A percentile compares a stretch with the other conserved stretches of the same genome.
These are phyloP conservation scores for Pseudochirops cupreus DNA, from an alignment of 2,797 vertebrate genomes.

Conservation along the genomic window DNA sequence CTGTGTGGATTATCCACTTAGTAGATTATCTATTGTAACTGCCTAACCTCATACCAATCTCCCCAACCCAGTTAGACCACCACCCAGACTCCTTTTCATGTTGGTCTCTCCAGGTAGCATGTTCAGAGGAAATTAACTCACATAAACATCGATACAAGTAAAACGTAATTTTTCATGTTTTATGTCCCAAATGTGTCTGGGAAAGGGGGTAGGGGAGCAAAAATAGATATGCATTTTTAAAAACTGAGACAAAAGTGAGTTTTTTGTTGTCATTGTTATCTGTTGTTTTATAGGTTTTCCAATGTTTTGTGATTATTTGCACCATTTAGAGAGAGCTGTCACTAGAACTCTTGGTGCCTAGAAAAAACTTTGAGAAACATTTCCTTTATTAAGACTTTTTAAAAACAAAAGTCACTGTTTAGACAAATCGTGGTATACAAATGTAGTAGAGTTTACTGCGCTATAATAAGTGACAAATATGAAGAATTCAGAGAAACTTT, in stretches of 20 bases:
- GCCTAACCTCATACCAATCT: neutral
- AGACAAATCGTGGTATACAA: slow-evolving; percentile 49
- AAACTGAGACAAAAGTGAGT: slow-evolving; percentile 31
- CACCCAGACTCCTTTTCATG: slow-evolving; percentile 47
- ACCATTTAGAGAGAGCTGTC: slow-evolving; percentile 22
- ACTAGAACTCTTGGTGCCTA: neutral
- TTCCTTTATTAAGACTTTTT: slow-evolving; percentile 29
- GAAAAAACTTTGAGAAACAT: neutral
- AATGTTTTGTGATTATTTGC: slow-evolving; percentile 37
- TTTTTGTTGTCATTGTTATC: too few relatives aligned
- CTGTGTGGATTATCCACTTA: slow-evolving; percentile 58
- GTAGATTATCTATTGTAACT: slow-evolving; percentile 41
- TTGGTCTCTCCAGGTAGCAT: slow-evolving; percentile 9
- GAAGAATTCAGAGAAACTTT: slow-evolving; percentile 9
- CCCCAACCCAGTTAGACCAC: slow-evolving; percentile 64
- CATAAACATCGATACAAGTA: slow-evolving; percentile 49
- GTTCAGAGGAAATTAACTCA: slow-evolving; percentile 64
- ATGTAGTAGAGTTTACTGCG: neutral
- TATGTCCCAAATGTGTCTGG: slow-evolving; percentile 2
- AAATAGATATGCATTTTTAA: slow-evolving; percentile 7
- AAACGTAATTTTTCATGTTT: neutral
- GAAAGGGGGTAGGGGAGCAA: neutral
- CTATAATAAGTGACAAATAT: slow-evolving; percentile 39
- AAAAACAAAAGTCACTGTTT: slow-evolving; percentile 43
- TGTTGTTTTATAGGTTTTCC: neutral